Percentiles rank a stretch among this genome's conserved stretches.
Evolutionary conservation across 2,113 vertebrate species (phyloP).

Genomic region (Empidonax traillii): DNA sequence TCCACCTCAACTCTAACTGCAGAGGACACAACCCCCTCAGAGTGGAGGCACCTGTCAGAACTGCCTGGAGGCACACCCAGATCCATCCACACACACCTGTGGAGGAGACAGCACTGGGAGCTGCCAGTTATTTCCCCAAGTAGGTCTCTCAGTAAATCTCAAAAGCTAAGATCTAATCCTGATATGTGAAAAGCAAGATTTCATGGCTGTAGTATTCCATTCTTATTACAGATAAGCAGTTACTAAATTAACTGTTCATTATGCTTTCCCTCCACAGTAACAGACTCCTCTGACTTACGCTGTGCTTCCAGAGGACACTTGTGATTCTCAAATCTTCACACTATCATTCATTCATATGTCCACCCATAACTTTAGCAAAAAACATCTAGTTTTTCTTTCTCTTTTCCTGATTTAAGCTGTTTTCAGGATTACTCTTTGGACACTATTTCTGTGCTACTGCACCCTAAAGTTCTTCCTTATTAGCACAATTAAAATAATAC

Average conservation of each 20-base stretch:
- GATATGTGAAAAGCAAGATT: not conserved
- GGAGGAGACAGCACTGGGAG: not conserved
- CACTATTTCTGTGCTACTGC: not conserved
- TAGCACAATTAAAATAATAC: not conserved
- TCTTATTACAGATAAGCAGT: not conserved
- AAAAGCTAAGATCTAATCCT: not conserved
- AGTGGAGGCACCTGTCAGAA: not conserved
- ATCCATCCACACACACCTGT: not conserved
- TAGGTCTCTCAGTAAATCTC: not conserved
- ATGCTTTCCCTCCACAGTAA: not conserved
- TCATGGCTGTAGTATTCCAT: not conserved
- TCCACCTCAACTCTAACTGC: not conserved
- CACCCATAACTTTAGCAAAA: not conserved
- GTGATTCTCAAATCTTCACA: not conserved
- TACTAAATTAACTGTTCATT: not conserved
- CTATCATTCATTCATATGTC: not conserved
- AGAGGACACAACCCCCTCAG: not conserved
- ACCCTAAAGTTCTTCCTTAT: not conserved
- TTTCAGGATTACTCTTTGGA: not conserved
- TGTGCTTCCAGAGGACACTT: not conserved
- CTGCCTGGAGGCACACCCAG: not conserved
- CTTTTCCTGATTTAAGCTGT: not conserved
- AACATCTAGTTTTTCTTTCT: not conserved
- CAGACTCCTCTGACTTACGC: not conserved
- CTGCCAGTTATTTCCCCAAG: not conserved